Base-by-base conservation (phyloP, 2,113 vertebrate genomes). In the Ailurus styani region DNA sequence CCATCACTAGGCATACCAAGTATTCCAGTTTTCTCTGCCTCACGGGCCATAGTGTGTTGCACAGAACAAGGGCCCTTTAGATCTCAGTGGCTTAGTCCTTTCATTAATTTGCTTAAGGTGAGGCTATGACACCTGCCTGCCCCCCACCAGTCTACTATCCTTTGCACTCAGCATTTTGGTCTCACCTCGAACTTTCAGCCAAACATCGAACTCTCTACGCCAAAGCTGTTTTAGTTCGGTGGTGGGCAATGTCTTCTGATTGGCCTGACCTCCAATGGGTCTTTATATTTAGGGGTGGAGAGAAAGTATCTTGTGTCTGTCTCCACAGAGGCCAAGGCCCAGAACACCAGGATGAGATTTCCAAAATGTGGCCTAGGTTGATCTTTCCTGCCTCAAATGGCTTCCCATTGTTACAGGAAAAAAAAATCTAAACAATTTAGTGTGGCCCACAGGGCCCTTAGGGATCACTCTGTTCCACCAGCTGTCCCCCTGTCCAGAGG, bases 91-190 rank as follows among this genome's bases (percentile, higher is more conserved):
- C 50, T 98, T 98, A 52, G 95, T 96, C 95, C 84, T 97, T 97
- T 98, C 95, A 97, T 98, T 98, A 96, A 97, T 97, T 97, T 96
- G 91, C 94, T 98, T 97, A 97, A 97, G 96, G 97, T 96, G 83
- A 85, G 94, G 68, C 23, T 91, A 91, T 97, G 92, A 97, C 91
- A 7, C 18, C n/a, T n/a, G 18, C 66, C 4, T 20, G 47, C 34
- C 64, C 4, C 2, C 2, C 18, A 15, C 29, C 88, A 72, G 87
- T 77, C 52, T 68, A 91, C 96, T 97, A 96, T 81, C 87, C 98
- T 98, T 97, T 86, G 79, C 95, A 87, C 95, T 97, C 3, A 0
- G 55, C 66, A 11, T 98, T 98, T 96, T 94, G 72, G 87, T 82
- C 29, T 87, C 42, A 86, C 45, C 70, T 85, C 78, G 68, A 94